Evolutionary conservation across 1,140 invertebrate genomes (phyloP), one percentile per base, ranked within the genome.

Genomic region (Vanessa atalanta): DNA sequence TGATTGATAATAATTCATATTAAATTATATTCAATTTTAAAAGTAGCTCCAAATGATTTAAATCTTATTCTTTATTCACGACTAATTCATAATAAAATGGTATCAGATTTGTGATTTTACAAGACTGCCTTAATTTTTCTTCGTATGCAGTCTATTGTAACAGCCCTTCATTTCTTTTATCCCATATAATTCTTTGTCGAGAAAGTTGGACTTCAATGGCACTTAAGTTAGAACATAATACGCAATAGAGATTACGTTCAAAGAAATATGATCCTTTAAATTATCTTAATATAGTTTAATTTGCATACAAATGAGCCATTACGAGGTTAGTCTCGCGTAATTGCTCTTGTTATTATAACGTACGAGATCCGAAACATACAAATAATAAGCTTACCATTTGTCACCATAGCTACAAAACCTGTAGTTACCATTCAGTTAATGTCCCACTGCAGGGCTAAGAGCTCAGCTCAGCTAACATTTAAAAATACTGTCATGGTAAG

Each of bases 221-320:
- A 43, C 20, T 75, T 55, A 65, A 69, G 23, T 51, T 16, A 75
- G 61, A 70, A 70, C 23, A 48, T 71, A 50, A 76, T 72, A 68
- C 69, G 55, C 69, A 65, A 73, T 47, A 47, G 67, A 63, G 47
- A 74, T 68, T 67, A 78, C 16, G 51, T 23, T 47, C 57, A 37
- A 71, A 70, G 79, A 84, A 81, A 73, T 82, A 76, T 79, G 79
- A 83, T 80, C 80, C 79, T 81, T 83, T 83, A 85, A 76, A 87
- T 84, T 85, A 84, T 85, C 82, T 85, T 79, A 74, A 79, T 83
- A 79, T 73, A 81, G 76, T 85, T 75, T 78, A 84, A 86, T 88
- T 86, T 86, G 75, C 86, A 89, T 89, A 85, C 74, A 88, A 89
- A 88, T 88, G 82, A 84, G 77, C 77, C 73, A 82, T 86, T 88